These are phyloP conservation scores for Pteria penguin DNA, from an alignment of 2,888 invertebrate genomes.

Conservation along the genomic window DNA sequence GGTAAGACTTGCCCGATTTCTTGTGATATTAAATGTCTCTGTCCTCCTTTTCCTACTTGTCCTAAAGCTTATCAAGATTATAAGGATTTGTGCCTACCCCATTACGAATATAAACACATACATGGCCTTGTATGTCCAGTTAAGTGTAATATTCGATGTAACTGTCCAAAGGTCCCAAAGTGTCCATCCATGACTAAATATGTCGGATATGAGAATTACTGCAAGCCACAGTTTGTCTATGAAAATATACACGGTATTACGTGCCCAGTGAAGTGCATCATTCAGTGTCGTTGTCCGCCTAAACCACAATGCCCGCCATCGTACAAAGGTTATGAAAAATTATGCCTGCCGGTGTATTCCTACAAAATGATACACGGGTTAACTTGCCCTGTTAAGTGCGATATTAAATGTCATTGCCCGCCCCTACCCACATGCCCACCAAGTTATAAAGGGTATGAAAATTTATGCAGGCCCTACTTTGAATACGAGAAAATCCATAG, in stretches of 20 bases:
- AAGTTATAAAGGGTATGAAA: not conserved
- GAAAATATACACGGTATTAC: not conserved
- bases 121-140: slow-evolving; percentile 7
- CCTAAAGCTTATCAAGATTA: not conserved
- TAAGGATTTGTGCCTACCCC: not conserved
- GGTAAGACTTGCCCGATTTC: not conserved
- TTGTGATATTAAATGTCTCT: not conserved
- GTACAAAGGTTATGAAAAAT: not conserved
- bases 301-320: not conserved
- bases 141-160: not conserved
- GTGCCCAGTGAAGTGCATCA: not conserved
- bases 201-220: not conserved
- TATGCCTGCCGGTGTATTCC: not conserved
- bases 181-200: not conserved
- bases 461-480: not conserved
- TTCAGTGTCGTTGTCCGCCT: not conserved
- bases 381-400: not conserved
- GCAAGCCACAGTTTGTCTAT: not conserved
- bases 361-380: not conserved
- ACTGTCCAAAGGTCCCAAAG: not conserved
- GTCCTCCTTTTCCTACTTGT: slow-evolving; percentile 1
- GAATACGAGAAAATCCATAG: slow-evolving; percentile 1
- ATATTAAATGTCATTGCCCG: not conserved
- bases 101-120: slow-evolving; percentile 3
- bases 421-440: not conserved